Conservation (phyloP, 2,797 vertebrate genomes). For the Tenualosa thibaudeaui region DNA sequence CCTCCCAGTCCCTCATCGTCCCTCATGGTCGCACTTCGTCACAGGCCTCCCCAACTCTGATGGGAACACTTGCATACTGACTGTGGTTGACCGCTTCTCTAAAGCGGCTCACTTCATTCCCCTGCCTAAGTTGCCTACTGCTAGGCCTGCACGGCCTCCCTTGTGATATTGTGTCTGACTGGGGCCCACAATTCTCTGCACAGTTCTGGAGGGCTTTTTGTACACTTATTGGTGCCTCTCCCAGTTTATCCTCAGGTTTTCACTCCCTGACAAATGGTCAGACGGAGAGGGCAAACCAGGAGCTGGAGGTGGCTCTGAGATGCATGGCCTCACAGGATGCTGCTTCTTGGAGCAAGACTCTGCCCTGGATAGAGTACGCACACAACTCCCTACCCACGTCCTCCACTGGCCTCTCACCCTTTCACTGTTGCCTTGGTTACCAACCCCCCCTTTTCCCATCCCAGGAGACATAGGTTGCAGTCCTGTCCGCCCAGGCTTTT, state of each 20-base stretch:
- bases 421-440: neutral
- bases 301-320: neutral
- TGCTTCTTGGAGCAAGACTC: neutral
- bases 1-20: neutral
- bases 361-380: neutral
- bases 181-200: slow-evolving; percentile 5
- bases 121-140: no score
- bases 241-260: neutral
- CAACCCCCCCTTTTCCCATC: no score
- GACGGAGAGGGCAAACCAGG: neutral
- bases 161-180: neutral
- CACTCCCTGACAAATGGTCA: neutral
- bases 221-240: neutral
- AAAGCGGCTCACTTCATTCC: no score
- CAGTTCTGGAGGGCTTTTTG: slow-evolving; percentile 29
- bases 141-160: neutral
- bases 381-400: neutral
- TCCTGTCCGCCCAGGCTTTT: no score
- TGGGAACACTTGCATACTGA: no score
- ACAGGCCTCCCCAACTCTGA: no score
- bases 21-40: no score
- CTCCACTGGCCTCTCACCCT: neutral
- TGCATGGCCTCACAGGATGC: no score
- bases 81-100: no score
- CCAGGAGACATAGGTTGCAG: no score